phyloP scores from a whole-genome alignment of 2,888 invertebrate genomes.

The Drosophila austrosaltans region DNA sequence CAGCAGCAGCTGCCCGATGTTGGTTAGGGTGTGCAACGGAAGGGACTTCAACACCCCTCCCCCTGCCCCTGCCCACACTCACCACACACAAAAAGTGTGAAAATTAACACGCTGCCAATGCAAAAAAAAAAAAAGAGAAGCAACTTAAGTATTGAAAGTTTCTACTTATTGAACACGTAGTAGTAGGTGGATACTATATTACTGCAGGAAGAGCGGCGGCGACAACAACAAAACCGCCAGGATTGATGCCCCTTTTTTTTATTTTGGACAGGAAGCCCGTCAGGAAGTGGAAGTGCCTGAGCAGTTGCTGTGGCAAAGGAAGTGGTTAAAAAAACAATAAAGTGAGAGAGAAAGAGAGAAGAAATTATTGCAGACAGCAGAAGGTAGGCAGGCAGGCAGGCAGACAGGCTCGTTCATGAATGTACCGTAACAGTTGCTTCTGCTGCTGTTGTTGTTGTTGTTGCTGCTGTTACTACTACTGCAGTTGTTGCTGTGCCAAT shows the following conservation, averaged over 20 bases:
- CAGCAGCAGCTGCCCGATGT: not conserved
- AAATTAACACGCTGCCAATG: constrained; percentile 11
- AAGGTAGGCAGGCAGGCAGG: not conserved
- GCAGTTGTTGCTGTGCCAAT: constrained; percentile 65
- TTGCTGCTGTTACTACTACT: not conserved
- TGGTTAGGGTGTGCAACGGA: not conserved
- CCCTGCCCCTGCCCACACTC: not conserved
- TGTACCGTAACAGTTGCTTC: constrained; percentile 66
- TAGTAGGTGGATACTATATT: constrained; percentile 19
- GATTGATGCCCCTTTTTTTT: constrained; percentile 41
- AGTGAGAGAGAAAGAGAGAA: constrained; percentile 32
- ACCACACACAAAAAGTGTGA: constrained; percentile 2
- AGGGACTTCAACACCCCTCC: too few relatives aligned
- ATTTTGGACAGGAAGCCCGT: constrained; percentile 60
- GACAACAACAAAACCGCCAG: not conserved
- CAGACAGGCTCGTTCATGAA: constrained; percentile 18
- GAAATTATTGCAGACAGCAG: constrained; percentile 31
- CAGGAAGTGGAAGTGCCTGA: constrained; percentile 64
- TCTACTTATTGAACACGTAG: constrained; percentile 14
- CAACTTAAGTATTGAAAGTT: constrained; percentile 8
- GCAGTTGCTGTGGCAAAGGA: constrained; percentile 59
- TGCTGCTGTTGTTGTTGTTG: constrained; percentile 30
- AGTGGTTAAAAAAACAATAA: constrained; percentile 63
- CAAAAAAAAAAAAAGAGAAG: not conserved
- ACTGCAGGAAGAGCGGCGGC: constrained; percentile 3